Evolutionary conservation across 2,797 vertebrate species (phyloP).

Genomic region (Acanthis flammea): DNA sequence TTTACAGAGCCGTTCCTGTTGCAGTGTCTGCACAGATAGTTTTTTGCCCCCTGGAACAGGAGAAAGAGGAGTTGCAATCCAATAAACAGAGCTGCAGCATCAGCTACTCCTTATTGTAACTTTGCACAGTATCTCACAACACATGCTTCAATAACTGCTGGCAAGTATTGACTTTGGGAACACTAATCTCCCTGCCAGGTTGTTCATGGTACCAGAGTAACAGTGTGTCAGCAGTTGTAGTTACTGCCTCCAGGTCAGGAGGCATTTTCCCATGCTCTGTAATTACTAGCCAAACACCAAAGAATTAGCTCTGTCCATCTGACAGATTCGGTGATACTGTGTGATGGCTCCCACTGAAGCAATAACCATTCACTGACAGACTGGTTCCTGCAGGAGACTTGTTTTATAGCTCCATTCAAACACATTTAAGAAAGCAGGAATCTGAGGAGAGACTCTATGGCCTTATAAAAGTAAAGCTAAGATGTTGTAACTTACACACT

Average conservation of each 20-base stretch:
- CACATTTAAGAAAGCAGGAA: not conserved
- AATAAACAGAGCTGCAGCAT: not conserved
- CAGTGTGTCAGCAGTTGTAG: not conserved
- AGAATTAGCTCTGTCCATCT: slow-evolving; percentile 37
- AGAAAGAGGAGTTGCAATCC: not conserved
- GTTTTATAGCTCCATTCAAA: slow-evolving; percentile 13
- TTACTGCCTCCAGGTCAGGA: slow-evolving; percentile 19
- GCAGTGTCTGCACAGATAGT: not conserved
- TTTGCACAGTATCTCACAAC: not conserved
- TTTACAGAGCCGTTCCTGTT: not conserved
- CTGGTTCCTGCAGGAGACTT: not conserved
- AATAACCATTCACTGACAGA: not conserved
- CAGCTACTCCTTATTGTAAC: not conserved
- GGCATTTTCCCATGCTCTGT: slow-evolving; percentile 12
- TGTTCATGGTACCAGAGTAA: not conserved
- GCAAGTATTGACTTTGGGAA: slow-evolving; percentile 8
- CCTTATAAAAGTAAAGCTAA: not conserved
- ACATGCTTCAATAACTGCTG: not conserved
- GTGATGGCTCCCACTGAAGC: slow-evolving; percentile 17
- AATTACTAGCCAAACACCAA: slow-evolving; percentile 38
- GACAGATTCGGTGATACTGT: slow-evolving; percentile 22
- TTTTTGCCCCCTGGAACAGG: not conserved
- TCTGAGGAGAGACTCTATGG: not conserved
- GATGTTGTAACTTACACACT: not conserved
- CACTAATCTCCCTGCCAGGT: not conserved